Evolutionary conservation across 2,888 invertebrate species (phyloP), one percentile per base, ranked within the genome.

Genomic region (Diadromus collaris): DNA sequence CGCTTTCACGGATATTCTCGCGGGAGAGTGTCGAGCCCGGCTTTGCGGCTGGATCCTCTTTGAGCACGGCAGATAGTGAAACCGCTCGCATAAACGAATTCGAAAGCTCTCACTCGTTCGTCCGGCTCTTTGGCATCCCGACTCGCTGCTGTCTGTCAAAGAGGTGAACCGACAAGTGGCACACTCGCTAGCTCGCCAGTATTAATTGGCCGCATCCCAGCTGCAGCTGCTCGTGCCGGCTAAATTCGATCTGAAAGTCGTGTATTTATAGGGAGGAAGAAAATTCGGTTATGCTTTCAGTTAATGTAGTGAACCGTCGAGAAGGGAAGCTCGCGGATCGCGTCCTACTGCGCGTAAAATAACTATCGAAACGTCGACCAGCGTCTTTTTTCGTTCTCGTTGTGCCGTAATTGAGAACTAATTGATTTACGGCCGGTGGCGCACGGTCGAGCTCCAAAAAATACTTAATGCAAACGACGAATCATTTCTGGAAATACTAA

Each of bases 1-100:
- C 13, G 27, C 51, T 34, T 68, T 68, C 41, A 41, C n/a, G 74
- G 61, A 51, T 51, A 51, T 60, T 29, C 68, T 19, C 38, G 60
- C 51, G 32, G 34, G 29, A 6, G 71, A 56, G 19, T n/a, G 65
- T 9, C 24, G 38, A 13, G 16, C 16, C 27, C 48, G 61, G 21
- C 46, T 21, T 41, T 65, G 7, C 16, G 34, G 32, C 54, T 44
- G 56, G 72, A 77, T 68, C 54, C 77, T 54, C 63, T 72, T 77
- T 41, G 38, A 41, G 38, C 38, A 5, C 16, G 38, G 38, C 38
- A 41, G 38, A 41, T 41, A 41, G 56, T 73, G 63, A 69, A 78
- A 69, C 73, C 69, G 58, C 73, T 64, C 54, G 73, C 64, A 69
- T 74, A 78, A 78, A 48, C 68, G 69, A 74, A 74, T 73, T 51